phyloP scores from a whole-genome alignment of 2,888 invertebrate species.

The Priocnemis perturbator region DNA sequence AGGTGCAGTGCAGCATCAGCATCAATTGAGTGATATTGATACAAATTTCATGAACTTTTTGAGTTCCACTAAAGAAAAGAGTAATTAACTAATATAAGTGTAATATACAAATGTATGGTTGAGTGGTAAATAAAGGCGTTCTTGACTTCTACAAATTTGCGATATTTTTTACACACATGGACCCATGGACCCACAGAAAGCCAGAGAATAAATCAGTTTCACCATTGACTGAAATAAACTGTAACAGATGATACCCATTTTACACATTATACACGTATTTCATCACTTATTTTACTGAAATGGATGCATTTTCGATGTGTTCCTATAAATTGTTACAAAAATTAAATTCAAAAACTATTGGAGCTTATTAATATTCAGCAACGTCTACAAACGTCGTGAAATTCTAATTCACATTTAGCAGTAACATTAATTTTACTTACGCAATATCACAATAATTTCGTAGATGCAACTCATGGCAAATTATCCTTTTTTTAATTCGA shows the following conservation, averaged over 20 bases:
- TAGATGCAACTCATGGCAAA: no score
- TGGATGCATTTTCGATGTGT: not conserved
- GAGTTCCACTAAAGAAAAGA: slow-evolving; percentile 57
- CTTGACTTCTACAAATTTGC: slow-evolving; percentile 42
- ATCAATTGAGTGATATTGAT: slow-evolving; percentile 64
- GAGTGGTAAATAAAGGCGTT: slow-evolving; percentile 65
- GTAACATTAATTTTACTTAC: slow-evolving; percentile 48
- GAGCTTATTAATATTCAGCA: slow-evolving; percentile 50
- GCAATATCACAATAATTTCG: no score
- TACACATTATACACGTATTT: no score
- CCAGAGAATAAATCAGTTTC: no score
- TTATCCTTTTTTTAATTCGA: no score
- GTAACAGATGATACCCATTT: not conserved
- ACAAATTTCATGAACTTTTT: slow-evolving; percentile 61
- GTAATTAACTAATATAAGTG: slow-evolving; percentile 58
- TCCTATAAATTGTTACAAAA: not conserved
- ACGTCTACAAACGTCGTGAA: slow-evolving; percentile 35
- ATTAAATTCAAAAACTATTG: not conserved
- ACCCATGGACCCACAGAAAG: no score
- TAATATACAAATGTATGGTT: slow-evolving; percentile 63
- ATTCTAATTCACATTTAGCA: slow-evolving; percentile 43
- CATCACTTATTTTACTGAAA: no score
- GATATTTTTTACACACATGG: not conserved
- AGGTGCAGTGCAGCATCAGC: slow-evolving; percentile 73
- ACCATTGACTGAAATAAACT: no score